Base-by-base conservation (phyloP, 2,888 invertebrate species). In the Sphaeridia pumilis region DNA sequence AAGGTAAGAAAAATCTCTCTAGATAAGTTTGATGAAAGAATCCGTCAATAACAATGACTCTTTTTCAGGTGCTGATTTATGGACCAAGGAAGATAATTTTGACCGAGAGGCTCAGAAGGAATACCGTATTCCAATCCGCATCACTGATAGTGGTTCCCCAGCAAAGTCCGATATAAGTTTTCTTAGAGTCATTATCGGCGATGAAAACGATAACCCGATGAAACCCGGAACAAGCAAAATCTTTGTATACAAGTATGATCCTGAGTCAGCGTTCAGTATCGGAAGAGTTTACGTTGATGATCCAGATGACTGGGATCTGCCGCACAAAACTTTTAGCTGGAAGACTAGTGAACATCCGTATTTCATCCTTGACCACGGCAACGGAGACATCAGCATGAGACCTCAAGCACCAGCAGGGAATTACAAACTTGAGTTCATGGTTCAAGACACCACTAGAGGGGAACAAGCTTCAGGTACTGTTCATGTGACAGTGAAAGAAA, bases 291-390 rank as follows among this genome's bases (percentile, higher is more conserved):
- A 85, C 72, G 95, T 95, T 0, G 80, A 87, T 41, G 97, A 98
- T 72, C 79, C 81, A 0, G 98, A 98, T 68, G 97, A 97, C 69
- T 97, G 95, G 95, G 97, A 98, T 71, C 72, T 92, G 46, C 81
- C 80, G 0, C 93, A 97, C 71, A 98, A 98, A 72, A 72, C 76
- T 14, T 98, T 93, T 69, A 75, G 75, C 57, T 87, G 86, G 84
- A 53, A 45, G 5, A 20, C 27, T 35, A 66, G 68, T 26, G 63
- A 67, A 4, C 78, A 80, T 59, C 76, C 78, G 0, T 77, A 80
- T 66, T 92, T 92, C 70, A 76, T 78, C 22, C 75, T 94, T 4
- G 80, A 87, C 66, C 71, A 74, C 28, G 77, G 79, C 53, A 84
- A 80, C 17, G 94, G 94, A 2, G 85, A 86, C 81, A 87, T 97